Conservation (phyloP, 2,888 invertebrate species). For the Macropis europaea region DNA sequence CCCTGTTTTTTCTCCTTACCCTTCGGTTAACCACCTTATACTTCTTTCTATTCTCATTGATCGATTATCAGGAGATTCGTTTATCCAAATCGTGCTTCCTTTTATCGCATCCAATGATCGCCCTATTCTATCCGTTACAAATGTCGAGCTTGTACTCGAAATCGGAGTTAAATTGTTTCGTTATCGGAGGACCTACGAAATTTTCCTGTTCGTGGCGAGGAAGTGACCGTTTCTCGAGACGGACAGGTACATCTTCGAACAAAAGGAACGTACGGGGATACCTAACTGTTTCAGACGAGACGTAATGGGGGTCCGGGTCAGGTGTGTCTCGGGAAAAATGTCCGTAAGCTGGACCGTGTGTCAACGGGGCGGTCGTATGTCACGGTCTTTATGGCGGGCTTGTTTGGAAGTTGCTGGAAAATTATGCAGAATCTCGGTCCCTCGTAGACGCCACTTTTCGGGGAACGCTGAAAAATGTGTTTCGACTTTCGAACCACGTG, state of each 20-base stretch:
- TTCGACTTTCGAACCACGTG: not conserved
- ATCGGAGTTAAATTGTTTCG: too few species aligned
- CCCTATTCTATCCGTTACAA: too few species aligned
- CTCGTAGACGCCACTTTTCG: slow-evolving; percentile 26
- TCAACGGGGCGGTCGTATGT: slow-evolving; percentile 59
- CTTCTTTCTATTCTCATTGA: too few species aligned
- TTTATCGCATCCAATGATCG: too few species aligned
- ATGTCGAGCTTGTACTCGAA: too few species aligned
- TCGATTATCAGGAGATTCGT: too few species aligned
- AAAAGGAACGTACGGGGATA: slow-evolving; percentile 28
- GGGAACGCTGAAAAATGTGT: slow-evolving; percentile 21
- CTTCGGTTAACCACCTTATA: too few species aligned
- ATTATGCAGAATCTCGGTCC: slow-evolving; percentile 67
- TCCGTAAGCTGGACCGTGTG: slow-evolving; percentile 45
- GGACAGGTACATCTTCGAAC: slow-evolving; percentile 8
- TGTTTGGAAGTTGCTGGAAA: slow-evolving; percentile 67
- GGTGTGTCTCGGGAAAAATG: slow-evolving; percentile 41
- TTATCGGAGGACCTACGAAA: too few species aligned
- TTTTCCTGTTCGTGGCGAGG: too few species aligned
- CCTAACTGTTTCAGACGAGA: slow-evolving; percentile 50
- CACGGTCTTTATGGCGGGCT: slow-evolving; percentile 66
- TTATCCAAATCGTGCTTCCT: too few species aligned
- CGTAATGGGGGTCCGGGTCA: slow-evolving; percentile 46
- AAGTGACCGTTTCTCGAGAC: not conserved
- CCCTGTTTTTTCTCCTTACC: too few species aligned